Base-by-base conservation (phyloP, 2,797 vertebrate species). In the Austrolebias charrua region DNA sequence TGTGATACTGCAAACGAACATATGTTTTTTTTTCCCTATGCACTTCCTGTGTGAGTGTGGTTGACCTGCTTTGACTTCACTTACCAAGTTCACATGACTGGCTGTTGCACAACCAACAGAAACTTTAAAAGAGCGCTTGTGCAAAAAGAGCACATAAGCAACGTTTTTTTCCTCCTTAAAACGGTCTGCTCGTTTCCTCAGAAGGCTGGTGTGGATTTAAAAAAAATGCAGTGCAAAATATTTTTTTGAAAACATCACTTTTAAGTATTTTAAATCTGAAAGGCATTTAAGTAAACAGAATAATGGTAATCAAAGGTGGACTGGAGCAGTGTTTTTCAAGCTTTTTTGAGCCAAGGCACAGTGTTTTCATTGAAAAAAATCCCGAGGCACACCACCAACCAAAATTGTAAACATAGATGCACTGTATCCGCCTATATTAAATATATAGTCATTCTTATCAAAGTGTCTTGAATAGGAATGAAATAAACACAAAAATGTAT, bases 61-160 rank as follows among this genome's bases (percentile, higher is more conserved):
- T 40, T 49, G 59, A 68, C 55, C 46, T 19, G 28, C 59, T 64
- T 76, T 46, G 46, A 53, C 59, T 8, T 60, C 1, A 40, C 50
- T 20, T 35, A 53, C 51, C 18, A 63, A 73, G 69, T 63, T 64
- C 61, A 45, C 43, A 65, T 52, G 38, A 40, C 42, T 5, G 0
- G 15, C 43, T 2, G 50, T 75, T 75, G 9, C 11, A 47, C 28
- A 78, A 78, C 50, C 38, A 13, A 11, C 6, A 44, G 63, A 60
- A 56, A 52, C 14, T 62, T 67, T 24, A 71, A 62, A 0, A 10
- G 52, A 20, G 46, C 11, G 31, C 44, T 55, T 54, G 51, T 11
- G 57, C 51, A 51, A 55, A 63, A 24, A 24, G 24, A 24, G 24
- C 24, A 24, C 24, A 24, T 24, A 56, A 16, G 2, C 53, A 18